Evolutionary conservation across 2,797 vertebrate species (phyloP), one percentile per base, ranked within the genome.

Genomic region (Gorsachius magnificus): DNA sequence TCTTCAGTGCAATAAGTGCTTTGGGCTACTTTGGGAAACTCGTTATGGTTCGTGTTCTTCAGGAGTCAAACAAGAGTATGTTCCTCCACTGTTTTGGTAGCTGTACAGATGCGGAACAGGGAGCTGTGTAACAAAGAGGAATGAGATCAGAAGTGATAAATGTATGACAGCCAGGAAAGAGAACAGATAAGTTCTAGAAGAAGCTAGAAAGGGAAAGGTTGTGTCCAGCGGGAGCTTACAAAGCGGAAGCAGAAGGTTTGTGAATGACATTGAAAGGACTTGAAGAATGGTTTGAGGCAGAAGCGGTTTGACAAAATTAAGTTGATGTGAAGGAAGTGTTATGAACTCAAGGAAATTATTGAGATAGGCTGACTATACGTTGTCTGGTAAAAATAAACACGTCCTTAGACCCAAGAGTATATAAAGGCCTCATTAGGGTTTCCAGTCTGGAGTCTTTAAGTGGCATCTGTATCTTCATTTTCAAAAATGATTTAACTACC

Each of bases 351-450:
- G 22, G 25, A 17, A 10, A 20, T 2, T 13, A 6, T 3, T 21
- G 33, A 13, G 6, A 10, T 6, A 4, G 16, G 5, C 29, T 77
- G 18, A 3, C 5, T 38, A 0, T 24, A 1, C 1, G 0, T 41
- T 85, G 4, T 33, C 11, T 31, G 2, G 22, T 28, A 36, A 50
- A 74, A 70, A 51, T 20, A 43, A 51, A 20, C 0, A 0, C 2
- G 5, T 58, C 7, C 12, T 60, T 24, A 60, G 17, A 54, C 9
- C 24, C 5, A 35, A 25, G 14, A 56, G 13, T 19, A 0, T 33
- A 19, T 48, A 10, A 58, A 74, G 48, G 18, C 43, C 50, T 58
- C 5, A 13, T 16, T 6, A 10, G 35, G 9, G 13, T 48, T 87
- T 76, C 84, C 68, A 58, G 9, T 53, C 33, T 45, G 33, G n/a